phyloP scores from a whole-genome alignment of 2,113 vertebrate genomes.

The Phocoena phocoena region DNA sequence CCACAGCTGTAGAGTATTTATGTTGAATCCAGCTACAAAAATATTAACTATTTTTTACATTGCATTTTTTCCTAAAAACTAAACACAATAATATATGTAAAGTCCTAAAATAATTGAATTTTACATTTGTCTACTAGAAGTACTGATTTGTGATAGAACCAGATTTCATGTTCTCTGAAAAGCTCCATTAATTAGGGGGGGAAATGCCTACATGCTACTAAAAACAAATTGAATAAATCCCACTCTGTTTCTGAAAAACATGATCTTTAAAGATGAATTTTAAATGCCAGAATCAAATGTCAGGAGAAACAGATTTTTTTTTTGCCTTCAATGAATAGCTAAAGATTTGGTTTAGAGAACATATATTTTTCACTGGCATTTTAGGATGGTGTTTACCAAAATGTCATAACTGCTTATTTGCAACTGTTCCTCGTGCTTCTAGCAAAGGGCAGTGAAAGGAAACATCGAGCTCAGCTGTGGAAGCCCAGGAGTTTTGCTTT shows the following conservation, averaged over 20 bases:
- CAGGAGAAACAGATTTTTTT: background rate
- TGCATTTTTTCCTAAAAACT: background rate
- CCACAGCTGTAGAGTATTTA: background rate
- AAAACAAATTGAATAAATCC: conserved; percentile 32
- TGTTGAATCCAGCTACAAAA: background rate
- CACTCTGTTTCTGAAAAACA: background rate
- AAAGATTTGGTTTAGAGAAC: conserved; percentile 28
- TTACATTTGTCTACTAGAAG: background rate
- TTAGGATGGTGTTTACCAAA: conserved; percentile 61
- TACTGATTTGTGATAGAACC: background rate
- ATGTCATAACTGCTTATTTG: conserved; percentile 64
- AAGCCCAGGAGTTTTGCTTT: background rate
- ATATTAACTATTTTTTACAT: background rate
- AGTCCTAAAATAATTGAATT: background rate
- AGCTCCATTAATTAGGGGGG: background rate
- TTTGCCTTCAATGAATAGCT: conserved; percentile 22
- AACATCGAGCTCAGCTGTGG: conserved; percentile 25
- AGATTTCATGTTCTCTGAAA: background rate
- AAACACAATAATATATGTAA: background rate
- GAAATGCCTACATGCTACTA: background rate
- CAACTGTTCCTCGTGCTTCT: conserved; percentile 39
- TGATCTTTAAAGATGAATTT: conserved; percentile 36
- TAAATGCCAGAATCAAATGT: conserved; percentile 7
- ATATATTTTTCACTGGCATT: conserved; percentile 36
- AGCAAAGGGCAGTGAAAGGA: conserved; percentile 44